Evolutionary conservation across 2,888 invertebrate species (phyloP), one percentile per base, ranked within the genome.

Genomic region (Oxytorus armatus): DNA sequence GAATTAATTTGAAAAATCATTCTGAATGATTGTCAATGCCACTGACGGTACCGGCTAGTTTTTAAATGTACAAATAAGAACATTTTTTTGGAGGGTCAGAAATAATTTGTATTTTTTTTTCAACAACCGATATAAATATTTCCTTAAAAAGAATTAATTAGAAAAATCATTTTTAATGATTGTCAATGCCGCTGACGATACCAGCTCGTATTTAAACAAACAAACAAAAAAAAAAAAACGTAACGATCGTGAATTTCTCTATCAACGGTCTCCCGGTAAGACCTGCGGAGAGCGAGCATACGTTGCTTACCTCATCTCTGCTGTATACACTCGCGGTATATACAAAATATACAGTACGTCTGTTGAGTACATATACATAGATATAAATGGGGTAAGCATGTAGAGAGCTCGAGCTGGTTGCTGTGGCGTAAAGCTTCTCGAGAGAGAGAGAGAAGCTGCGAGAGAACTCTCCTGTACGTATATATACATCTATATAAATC

Each of bases 371-470:
- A 59, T 59, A 1, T 11, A 61, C 2, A 36, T 33, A 33, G n/a
- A 36, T 25, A 59, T 21, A 72, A 33, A 74, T 21, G 55, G 23
- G 49, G 29, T 25, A 47, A n/a, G 42, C 36, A 23, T 16, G 4
- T 25, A 49, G 16, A 72, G 23, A 61, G 49, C 25, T 49, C 21
- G 66, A n/a, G 23, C 73, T 68, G 61, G 42, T 78, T 53, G 59
- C 23, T 44, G n/a, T n/a, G 36, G 61, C 61, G 68, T 68, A 73
- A 78, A 78, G 78, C 78, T 78, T 68, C 68, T 53, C 33, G 47
- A 33, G 49, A 49, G 63, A 29, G n/a, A n/a, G n/a, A 47, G 66
- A 59, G 66, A 79, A 72, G 61, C 18, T 51, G 65, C 59, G n/a
- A 39, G 42, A 57, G 59, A 16, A n/a, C 72, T 61, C 36, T 49